Evolutionary conservation across 2,797 vertebrate genomes (phyloP).

Genomic region (Telmatherina bonti): DNA sequence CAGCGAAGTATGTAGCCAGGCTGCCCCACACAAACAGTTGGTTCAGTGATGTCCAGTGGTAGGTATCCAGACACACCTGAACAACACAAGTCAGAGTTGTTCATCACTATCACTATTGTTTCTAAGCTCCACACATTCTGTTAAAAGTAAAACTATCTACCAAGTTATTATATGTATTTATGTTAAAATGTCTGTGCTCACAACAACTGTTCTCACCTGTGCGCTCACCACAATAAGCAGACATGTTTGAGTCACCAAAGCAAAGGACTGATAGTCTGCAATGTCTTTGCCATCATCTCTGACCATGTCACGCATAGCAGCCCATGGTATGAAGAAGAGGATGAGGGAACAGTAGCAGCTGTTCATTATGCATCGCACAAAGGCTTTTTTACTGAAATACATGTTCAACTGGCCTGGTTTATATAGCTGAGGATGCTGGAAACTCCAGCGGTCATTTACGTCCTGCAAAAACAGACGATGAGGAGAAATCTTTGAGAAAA

Average conservation of each 20-base stretch:
- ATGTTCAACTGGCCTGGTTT: conserved; percentile 89
- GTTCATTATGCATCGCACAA: conserved; percentile 86
- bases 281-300: conserved; percentile 90
- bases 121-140: not conserved
- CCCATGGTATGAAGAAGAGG: conserved; percentile 94
- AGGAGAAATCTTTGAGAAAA: no score
- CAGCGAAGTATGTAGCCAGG: conserved; percentile 90
- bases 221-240: conserved; percentile 87
- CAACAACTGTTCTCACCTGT: conserved; percentile 81
- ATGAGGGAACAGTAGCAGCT: conserved; percentile 94
- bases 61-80: conserved; percentile 91
- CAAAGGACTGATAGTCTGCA: conserved; percentile 94
- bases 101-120: not conserved
- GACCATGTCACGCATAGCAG: conserved; percentile 85
- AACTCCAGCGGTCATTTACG: conserved; percentile 92
- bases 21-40: conserved; percentile 96
- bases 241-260: conserved; percentile 90
- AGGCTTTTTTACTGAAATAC: conserved; percentile 91
- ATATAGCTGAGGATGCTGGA: conserved; percentile 91
- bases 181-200: not conserved
- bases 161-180: no score
- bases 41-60: conserved; percentile 93
- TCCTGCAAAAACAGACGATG: conserved; percentile 81
- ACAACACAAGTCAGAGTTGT: not conserved
- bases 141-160: not conserved